Percentiles rank a stretch among this genome's conserved stretches.
Conservation (phyloP, 2,888 invertebrate species). For the Drymonia ruficornis region DNA sequence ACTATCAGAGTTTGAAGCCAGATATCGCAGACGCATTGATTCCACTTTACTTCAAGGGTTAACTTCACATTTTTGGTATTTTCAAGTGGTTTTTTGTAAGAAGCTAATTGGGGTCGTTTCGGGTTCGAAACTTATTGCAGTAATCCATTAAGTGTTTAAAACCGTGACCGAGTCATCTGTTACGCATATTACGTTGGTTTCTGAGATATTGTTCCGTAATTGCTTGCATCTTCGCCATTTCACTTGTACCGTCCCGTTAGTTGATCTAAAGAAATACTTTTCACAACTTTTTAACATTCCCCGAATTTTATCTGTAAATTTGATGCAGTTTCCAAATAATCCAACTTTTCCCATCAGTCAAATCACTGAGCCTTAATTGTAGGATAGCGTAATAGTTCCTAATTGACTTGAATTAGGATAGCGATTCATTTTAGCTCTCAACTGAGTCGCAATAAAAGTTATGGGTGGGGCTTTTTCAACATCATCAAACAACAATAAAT, state of each 20-base stretch:
- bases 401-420: no score
- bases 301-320: no score
- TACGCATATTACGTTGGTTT: slow-evolving; percentile 21
- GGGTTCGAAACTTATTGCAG: slow-evolving; percentile 31
- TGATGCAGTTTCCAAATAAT: no score
- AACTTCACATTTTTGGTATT: slow-evolving; percentile 32
- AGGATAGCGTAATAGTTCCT: no score
- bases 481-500: not conserved
- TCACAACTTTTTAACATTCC: no score
- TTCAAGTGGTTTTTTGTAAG: slow-evolving; percentile 40
- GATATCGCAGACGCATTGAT: slow-evolving; percentile 1
- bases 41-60: slow-evolving; percentile 19
- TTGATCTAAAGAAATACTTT: no score
- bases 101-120: slow-evolving; percentile 32
- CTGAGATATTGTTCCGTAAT: slow-evolving; percentile 9
- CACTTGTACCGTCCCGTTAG: not conserved
- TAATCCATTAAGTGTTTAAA: slow-evolving; percentile 38
- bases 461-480: no score
- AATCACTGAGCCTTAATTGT: no score
- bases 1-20: not conserved
- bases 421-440: no score
- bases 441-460: no score
- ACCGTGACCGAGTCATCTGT: slow-evolving; percentile 33
- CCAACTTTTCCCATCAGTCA: no score
- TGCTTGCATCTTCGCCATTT: not conserved